Base-by-base conservation (phyloP, 2,888 invertebrate species). In the Spicauda simplicius region DNA sequence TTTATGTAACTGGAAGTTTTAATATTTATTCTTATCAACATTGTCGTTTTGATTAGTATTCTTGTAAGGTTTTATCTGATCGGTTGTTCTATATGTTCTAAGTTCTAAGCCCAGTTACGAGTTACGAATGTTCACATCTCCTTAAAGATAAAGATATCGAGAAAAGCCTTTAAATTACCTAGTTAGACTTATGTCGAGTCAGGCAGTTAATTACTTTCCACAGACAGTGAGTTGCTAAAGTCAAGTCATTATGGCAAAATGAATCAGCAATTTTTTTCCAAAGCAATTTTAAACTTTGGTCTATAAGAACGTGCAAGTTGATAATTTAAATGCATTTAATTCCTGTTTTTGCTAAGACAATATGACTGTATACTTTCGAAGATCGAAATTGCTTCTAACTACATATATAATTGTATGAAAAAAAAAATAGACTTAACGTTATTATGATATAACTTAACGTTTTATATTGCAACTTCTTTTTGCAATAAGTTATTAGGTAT, bases 151-250 rank as follows among this genome's bases (percentile, higher is more conserved):
- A 64, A 64, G 48, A 64, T 64, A 62, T 62, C 18, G 25, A 33
- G 14, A 25, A 33, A 60, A 61, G 50, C 41, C 50, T 56, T 63
- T 52, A 57, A 67, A 41, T 30, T 56, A 55, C 37, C 56, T 62
- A 72, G 77, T 80, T 77, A 74, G 72, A 80, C 83, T 87, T 87
- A 73, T 84, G 89, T 85, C 78, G 86, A 89, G 90, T 91, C 91
- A 91, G 87, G 77, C 80, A 81, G 88, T 88, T 90, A 90, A 90
- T 91, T 91, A 90, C 88, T 87, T 86, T 82, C 81, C 78, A 80
- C 84, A 83, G 85, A 87, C 86, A 88, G 87, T 90, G 88, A 91
- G 80, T 88, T 83, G 85, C 83, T 76, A 77, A 86, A 85, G 80
- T 82, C 76, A 76, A 79, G 81, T 83, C 82, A 82, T 84, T 85